These are phyloP conservation scores for Pseudanteris insignis DNA, from an alignment of 2,888 invertebrate genomes.

Conservation along the genomic window DNA sequence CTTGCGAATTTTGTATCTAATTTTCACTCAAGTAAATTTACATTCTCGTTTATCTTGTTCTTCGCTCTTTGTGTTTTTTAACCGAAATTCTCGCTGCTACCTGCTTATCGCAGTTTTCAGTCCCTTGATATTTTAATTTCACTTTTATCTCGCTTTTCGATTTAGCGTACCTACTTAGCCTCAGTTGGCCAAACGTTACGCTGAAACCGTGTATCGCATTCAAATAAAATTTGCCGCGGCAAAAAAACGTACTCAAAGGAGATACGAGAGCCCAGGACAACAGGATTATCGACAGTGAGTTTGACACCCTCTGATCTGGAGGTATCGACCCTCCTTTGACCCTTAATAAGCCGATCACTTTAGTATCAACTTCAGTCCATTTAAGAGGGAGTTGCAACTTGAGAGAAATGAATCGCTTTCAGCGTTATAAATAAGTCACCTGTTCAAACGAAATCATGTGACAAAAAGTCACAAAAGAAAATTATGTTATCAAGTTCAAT, in stretches of 20 bases:
- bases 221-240: constrained; percentile 22
- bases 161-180: no score
- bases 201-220: constrained; percentile 20
- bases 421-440: constrained; percentile 14
- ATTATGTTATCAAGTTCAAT: no score
- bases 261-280: constrained; percentile 16
- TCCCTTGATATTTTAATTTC: constrained; percentile 2
- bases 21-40: constrained; percentile 21
- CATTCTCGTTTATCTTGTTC: constrained; percentile 23
- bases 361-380: constrained; percentile 31
- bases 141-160: no score
- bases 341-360: constrained; percentile 34
- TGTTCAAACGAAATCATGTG: constrained; percentile 1
- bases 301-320: constrained; percentile 35
- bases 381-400: constrained; percentile 27
- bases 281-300: constrained; percentile 26
- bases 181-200: no score
- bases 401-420: constrained; percentile 24
- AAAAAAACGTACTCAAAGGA: constrained; percentile 18
- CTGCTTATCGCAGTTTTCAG: neutral
- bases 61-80: constrained; percentile 26
- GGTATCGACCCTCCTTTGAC: constrained; percentile 34
- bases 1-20: constrained; percentile 24
- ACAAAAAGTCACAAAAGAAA: no score
- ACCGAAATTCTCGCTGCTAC: constrained; percentile 16